Evolutionary conservation across 2,113 vertebrate species (phyloP), one percentile per base, ranked within the genome.

Genomic region (Saimiri boliviensis): DNA sequence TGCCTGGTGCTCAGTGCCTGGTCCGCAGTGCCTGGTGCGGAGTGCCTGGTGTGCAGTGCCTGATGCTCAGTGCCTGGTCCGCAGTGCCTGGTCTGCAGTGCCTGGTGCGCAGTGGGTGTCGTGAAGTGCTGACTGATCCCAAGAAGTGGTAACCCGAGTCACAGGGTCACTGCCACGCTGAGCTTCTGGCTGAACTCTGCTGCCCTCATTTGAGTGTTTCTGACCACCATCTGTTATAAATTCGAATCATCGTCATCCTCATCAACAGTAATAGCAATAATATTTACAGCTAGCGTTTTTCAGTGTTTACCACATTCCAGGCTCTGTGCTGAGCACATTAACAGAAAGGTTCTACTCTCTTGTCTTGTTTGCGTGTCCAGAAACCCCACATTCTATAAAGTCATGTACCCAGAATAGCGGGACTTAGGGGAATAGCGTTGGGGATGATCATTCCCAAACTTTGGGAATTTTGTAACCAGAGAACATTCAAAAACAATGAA

Each of bases 221-320:
- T 49, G 40, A 8, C 66, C 8, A 2, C 14, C 8, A 0, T 2
- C 54, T 32, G 0, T 14, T 25, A 2, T 4, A 9, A 4, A n/a
- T 35, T 49, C 52, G 19, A 5, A 40, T 14, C 73, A 30, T 7
- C 54, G 0, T 7, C 42, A n/a, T 8, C 60, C 19, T 13, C 9
- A 52, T 23, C 2, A 21, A 8, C 16, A 35, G 17, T 19, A 3
- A 40, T 1, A 47, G 8, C 66, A 32, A 13, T 21, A 40, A 30
- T 11, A 63, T 12, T 0, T 49, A 45, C 68, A 4, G 14, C 49
- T 35, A 49, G 10, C 45, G 0, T 68, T 4, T 68, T 11, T 3
- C 30, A 42, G 30, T 9, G 4, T 2, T 79, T 42, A 0, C 71
- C 0, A 0, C 1, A 14, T 11, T 2, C 45, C 32, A 5, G 35